phyloP scores from a whole-genome alignment of 64 coral and sea anemone genomes.

The Montipora capricornis region DNA sequence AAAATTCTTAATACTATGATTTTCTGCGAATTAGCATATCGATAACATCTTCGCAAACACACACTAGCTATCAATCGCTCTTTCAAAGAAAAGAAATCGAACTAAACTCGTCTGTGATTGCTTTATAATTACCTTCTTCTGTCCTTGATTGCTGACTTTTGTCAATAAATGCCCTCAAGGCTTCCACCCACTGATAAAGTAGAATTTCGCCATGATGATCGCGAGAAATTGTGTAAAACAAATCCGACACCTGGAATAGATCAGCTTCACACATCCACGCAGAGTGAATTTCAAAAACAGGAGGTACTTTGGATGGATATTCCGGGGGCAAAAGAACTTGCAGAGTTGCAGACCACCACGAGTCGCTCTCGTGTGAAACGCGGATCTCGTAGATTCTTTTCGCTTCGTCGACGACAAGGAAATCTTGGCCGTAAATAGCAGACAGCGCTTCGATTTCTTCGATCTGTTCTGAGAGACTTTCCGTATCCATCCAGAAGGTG shows the following conservation, averaged over 20 bases:
- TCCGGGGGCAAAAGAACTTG: constrained; percentile 74
- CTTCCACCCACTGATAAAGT: constrained; percentile 89
- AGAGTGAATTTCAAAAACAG: constrained; percentile 90
- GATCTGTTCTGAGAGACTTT: constrained; percentile 64
- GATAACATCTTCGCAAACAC: too few relatives aligned
- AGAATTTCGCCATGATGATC: constrained; percentile 81
- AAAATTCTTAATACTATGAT: neutral
- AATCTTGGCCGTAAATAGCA: constrained; percentile 98
- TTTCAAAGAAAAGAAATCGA: too few relatives aligned
- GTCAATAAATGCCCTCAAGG: constrained; percentile 79
- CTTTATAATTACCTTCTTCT: neutral
- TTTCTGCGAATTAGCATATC: too few relatives aligned
- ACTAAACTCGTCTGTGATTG: neutral
- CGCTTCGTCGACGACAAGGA: constrained; percentile 72
- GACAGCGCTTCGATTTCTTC: constrained; percentile 95
- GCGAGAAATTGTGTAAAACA: constrained; percentile 57
- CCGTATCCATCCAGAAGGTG: neutral
- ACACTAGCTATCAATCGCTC: too few relatives aligned
- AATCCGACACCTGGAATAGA: constrained; percentile 56
- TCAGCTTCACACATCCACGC: constrained; percentile 84
- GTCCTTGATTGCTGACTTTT: constrained; percentile 9
- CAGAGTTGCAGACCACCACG: constrained; percentile 76
- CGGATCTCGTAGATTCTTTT: constrained; percentile 84
- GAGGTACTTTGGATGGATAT: constrained; percentile 72
- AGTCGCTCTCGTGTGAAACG: constrained; percentile 57